Evolutionary conservation across 2,888 invertebrate species (phyloP).

Genomic region (Polymixis flavicincta): DNA sequence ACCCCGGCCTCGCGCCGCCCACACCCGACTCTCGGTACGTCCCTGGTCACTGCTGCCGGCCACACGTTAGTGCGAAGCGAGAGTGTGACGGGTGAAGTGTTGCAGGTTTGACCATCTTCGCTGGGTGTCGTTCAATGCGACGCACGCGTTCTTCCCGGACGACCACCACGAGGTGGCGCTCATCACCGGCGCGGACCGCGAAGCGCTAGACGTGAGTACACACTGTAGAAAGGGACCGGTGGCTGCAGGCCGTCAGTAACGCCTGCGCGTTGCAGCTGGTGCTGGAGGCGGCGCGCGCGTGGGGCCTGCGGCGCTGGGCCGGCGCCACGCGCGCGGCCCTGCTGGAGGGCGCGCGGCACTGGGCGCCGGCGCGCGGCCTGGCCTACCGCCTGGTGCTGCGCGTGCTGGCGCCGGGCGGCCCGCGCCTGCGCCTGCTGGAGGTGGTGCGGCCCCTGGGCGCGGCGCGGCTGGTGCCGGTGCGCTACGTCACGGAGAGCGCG

Average conservation of each 20-base stretch:
- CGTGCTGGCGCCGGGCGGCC: background rate
- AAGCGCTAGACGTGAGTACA: conserved; percentile 92
- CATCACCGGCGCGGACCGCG: conserved; percentile 92
- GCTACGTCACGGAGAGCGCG: conserved; percentile 98
- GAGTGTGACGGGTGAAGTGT: conserved; percentile 86
- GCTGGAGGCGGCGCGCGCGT: conserved; percentile 70
- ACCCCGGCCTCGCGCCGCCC: conserved; percentile 88
- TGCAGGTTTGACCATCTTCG: conserved; percentile 93
- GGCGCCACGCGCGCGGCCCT: conserved; percentile 61
- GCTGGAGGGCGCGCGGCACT: conserved; percentile 81
- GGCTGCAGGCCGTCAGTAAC: too few relatives aligned
- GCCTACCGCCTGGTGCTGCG: conserved; percentile 54
- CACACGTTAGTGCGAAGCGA: conserved; percentile 66
- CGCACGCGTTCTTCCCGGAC: conserved; percentile 95
- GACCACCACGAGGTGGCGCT: conserved; percentile 93
- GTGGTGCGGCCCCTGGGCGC: conserved; percentile 96
- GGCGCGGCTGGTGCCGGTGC: conserved; percentile 97
- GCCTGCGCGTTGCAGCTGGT: conserved; percentile 69
- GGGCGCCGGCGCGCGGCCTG: conserved; percentile 75
- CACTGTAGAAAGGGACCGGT: too few relatives aligned
- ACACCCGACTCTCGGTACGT: conserved; percentile 90
- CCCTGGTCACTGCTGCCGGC: conserved; percentile 62
- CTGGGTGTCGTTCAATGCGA: conserved; percentile 96
- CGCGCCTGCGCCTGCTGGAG: conserved; percentile 91
- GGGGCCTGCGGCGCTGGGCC: conserved; percentile 72